phyloP scores from a whole-genome alignment of 2,888 invertebrate species.

The Trisateles emortualis region DNA sequence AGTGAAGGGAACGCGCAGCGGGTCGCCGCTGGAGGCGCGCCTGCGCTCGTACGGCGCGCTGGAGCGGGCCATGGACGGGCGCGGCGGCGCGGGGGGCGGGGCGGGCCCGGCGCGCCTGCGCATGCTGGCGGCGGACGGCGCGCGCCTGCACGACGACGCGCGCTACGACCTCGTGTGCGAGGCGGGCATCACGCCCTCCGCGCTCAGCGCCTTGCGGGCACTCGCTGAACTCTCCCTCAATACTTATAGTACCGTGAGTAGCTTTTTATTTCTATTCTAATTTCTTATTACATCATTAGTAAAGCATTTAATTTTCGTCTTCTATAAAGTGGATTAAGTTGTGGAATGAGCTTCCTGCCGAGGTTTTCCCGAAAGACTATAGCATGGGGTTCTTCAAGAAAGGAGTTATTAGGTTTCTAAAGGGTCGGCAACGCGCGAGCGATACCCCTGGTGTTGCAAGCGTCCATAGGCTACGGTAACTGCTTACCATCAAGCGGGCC shows the following conservation, averaged over 20 bases:
- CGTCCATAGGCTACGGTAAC: no score
- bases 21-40: conserved; percentile 86
- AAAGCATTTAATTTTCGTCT: no score
- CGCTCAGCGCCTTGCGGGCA: conserved; percentile 65
- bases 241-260: conserved; percentile 75
- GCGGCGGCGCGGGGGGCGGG: conserved; percentile 84
- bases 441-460: no score
- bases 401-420: no score
- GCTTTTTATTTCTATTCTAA: neutral
- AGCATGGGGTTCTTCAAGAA: no score
- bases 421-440: no score
- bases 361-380: no score
- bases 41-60: conserved; percentile 89
- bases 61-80: conserved; percentile 88
- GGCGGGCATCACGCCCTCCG: conserved; percentile 72
- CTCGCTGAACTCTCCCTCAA: conserved; percentile 71
- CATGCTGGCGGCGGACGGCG: conserved; percentile 89
- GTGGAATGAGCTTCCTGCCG: no score
- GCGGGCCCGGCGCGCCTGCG: conserved; percentile 69
- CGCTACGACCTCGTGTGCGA: conserved; percentile 73
- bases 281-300: no score
- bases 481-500: no score
- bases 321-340: no score
- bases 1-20: conserved; percentile 68
- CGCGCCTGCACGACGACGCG: conserved; percentile 88